A percentile compares a stretch with the other conserved stretches of the same genome.
These are phyloP conservation scores for Bostrychus sinensis DNA, from an alignment of 2,113 vertebrate species.

Conservation along the genomic window DNA sequence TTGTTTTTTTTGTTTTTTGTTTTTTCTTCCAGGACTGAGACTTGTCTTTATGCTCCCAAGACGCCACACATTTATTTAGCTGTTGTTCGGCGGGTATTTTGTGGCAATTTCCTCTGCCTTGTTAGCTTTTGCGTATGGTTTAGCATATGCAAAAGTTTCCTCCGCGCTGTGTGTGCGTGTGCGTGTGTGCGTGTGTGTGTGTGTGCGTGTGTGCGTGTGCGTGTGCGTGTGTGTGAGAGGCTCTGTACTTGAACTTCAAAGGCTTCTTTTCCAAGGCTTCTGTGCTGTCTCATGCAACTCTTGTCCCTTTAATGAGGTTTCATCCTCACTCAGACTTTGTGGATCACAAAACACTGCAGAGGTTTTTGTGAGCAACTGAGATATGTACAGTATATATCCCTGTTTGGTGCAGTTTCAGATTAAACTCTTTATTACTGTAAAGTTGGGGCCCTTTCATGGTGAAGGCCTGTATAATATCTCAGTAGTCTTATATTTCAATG, in stretches of 20 bases:
- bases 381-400: constrained; percentile 25
- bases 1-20: too few species aligned
- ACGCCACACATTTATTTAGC: constrained; percentile 54
- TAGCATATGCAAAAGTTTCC: constrained; percentile 43
- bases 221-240: constrained; percentile 15
- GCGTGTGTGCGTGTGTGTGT: background rate
- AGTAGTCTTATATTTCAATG: constrained; percentile 1
- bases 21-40: constrained; percentile 13
- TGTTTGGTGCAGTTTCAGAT: constrained; percentile 36
- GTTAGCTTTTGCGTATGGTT: constrained; percentile 24
- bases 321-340: constrained; percentile 53
- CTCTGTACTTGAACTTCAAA: constrained; percentile 63
- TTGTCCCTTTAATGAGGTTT: constrained; percentile 63
- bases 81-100: constrained; percentile 47
- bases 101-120: constrained; percentile 25
- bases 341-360: constrained; percentile 48
- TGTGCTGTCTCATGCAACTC: constrained; percentile 54
- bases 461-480: constrained; percentile 13
- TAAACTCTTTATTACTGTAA: constrained; percentile 1
- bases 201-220: background rate
- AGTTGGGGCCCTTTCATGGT: constrained; percentile 9
- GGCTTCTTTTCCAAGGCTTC: constrained; percentile 56
- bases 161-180: background rate
- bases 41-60: constrained; percentile 48
- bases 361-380: constrained; percentile 32